phyloP scores from a whole-genome alignment of 2,113 vertebrate genomes.

The Anser cygnoides region DNA sequence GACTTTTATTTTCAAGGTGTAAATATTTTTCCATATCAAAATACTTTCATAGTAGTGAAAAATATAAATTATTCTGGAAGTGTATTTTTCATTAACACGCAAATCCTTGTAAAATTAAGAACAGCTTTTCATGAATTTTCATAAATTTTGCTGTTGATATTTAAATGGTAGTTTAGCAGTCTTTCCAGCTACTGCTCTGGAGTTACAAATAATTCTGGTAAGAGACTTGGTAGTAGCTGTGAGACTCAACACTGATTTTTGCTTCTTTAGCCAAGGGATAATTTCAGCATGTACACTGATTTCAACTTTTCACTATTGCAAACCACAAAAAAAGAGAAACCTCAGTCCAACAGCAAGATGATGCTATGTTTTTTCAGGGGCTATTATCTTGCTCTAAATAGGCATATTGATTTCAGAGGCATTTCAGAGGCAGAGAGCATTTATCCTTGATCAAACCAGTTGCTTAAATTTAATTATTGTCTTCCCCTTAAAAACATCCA shows the following conservation, averaged over 20 bases:
- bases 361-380: conserved; percentile 11
- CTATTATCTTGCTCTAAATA: conserved; percentile 58
- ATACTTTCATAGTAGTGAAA: background rate
- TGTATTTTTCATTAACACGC: background rate
- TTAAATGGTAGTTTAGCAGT: background rate
- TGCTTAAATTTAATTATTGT: conserved; percentile 69
- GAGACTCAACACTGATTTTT: background rate
- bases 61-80: background rate
- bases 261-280: background rate
- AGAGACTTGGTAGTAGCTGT: background rate
- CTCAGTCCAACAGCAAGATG: background rate
- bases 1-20: background rate
- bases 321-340: background rate
- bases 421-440: conserved; percentile 53
- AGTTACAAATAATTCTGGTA: background rate
- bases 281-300: background rate
- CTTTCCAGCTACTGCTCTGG: background rate
- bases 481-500: conserved; percentile 47
- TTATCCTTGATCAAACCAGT: conserved; percentile 62
- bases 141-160: background rate
- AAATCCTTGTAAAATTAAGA: background rate
- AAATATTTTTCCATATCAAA: background rate
- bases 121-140: background rate
- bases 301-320: conserved; percentile 1
- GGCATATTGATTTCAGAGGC: conserved; percentile 70